phyloP scores from a whole-genome alignment of 2,797 vertebrate species.

The Sebastes variabilis region DNA sequence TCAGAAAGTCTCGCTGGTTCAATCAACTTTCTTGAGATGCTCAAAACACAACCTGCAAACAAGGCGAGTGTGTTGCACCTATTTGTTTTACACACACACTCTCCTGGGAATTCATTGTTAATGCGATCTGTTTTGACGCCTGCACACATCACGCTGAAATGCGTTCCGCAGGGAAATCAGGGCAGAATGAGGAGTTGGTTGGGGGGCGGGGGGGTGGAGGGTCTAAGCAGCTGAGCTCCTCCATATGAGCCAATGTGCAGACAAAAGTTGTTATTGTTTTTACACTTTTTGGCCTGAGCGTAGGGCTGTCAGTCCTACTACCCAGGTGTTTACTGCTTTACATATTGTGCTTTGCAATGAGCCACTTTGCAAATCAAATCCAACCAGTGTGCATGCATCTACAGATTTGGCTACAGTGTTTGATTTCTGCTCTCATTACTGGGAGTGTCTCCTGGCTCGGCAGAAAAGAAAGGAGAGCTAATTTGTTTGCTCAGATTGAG shows the following conservation, averaged over 20 bases:
- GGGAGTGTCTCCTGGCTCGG: conserved; percentile 38
- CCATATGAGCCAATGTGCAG: background rate
- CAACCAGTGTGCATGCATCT: conserved; percentile 2
- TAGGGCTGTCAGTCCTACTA: background rate
- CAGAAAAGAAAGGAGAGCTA: conserved; percentile 41
- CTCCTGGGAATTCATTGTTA: conserved; percentile 37
- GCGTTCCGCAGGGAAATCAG: conserved; percentile 60
- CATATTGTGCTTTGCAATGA: conserved; percentile 59
- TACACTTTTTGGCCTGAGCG: background rate
- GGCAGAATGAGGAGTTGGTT: conserved; percentile 16
- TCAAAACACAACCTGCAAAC: background rate
- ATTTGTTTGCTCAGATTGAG: conserved; percentile 72
- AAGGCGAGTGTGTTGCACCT: background rate
- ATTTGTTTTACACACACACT: background rate
- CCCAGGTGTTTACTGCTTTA: conserved; percentile 48
- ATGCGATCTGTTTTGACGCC: conserved; percentile 36
- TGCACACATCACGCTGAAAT: conserved; percentile 26
- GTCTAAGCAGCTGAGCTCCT: conserved; percentile 15
- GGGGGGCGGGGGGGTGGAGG: background rate
- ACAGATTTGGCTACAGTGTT: conserved; percentile 56
- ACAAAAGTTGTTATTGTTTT: conserved; percentile 20
- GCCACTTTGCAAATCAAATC: conserved; percentile 78
- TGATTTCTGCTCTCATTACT: conserved; percentile 58
- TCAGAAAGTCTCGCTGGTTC: background rate
- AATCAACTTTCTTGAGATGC: background rate